phyloP scores from a whole-genome alignment of 1,140 invertebrate species.

The Tetramorium simillimum region DNA sequence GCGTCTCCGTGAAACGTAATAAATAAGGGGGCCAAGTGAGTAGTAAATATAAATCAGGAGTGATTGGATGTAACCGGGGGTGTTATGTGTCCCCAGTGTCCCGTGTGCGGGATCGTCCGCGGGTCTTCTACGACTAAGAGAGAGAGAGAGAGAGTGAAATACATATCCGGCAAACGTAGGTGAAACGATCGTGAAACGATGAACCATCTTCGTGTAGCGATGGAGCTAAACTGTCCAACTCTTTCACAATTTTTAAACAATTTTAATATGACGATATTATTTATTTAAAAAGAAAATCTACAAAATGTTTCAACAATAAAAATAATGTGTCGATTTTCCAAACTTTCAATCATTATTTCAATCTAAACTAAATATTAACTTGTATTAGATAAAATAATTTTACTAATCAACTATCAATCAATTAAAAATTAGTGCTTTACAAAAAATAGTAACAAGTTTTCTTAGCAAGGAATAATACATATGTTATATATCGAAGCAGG shows the following conservation, averaged over 20 bases:
- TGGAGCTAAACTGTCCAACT: slow-evolving; percentile 26
- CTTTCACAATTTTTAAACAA: slow-evolving; percentile 16
- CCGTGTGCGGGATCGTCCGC: slow-evolving; percentile 83
- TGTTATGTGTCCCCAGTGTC: slow-evolving; percentile 86
- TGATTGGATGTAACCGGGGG: slow-evolving; percentile 86
- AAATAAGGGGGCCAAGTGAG: slow-evolving; percentile 85
- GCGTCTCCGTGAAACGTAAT: slow-evolving; percentile 82
- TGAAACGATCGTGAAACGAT: slow-evolving; percentile 63
- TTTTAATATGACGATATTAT: not conserved
- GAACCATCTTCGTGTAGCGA: slow-evolving; percentile 60
- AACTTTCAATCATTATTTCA: not conserved
- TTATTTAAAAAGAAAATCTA: not conserved
- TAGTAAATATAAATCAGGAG: slow-evolving; percentile 86
- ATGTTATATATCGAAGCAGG: not conserved
- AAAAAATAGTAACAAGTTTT: not conserved
- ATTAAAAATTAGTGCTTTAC: not conserved
- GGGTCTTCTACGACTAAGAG: slow-evolving; percentile 67
- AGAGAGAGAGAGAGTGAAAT: slow-evolving; percentile 35
- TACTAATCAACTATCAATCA: not conserved
- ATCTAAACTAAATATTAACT: not conserved
- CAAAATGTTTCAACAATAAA: not conserved
- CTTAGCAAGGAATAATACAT: not conserved
- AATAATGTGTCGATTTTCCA: not conserved
- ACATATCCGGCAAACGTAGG: slow-evolving; percentile 34
- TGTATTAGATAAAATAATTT: not conserved